Conservation (phyloP, 1,140 invertebrate species). For the Vanessa atalanta region DNA sequence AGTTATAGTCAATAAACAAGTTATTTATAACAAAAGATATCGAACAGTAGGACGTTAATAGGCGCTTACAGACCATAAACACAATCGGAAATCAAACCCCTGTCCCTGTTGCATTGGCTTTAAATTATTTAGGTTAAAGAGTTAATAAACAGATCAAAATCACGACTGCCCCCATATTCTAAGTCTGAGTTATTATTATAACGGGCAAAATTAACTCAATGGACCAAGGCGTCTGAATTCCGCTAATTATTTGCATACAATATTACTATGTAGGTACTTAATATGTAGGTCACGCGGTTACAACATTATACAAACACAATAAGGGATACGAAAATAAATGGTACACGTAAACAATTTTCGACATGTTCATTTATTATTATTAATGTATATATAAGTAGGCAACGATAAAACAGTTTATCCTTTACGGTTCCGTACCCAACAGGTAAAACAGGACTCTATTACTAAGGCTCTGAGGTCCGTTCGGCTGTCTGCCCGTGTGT, state of each 20-base stretch:
- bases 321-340: neutral
- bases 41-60: too few species aligned
- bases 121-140: too few species aligned
- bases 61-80: neutral
- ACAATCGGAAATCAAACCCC: neutral
- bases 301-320: neutral
- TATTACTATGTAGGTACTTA: neutral
- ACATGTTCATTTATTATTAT: neutral
- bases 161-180: neutral
- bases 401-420: too few species aligned
- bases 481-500: too few species aligned
- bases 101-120: neutral
- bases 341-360: neutral
- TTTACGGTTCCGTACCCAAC: too few species aligned
- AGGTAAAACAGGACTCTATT: too few species aligned
- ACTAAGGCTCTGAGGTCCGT: too few species aligned
- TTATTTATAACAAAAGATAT: too few species aligned
- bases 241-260: slow-evolving; percentile 16
- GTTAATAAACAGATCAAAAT: slow-evolving; percentile 2
- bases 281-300: slow-evolving; percentile 1
- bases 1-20: too few species aligned
- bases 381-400: too few species aligned
- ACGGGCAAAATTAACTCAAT: neutral
- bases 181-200: slow-evolving; percentile 17
- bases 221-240: slow-evolving; percentile 6